Evolutionary conservation across 2,888 invertebrate species (phyloP).

Genomic region (Lottia gigantea): DNA sequence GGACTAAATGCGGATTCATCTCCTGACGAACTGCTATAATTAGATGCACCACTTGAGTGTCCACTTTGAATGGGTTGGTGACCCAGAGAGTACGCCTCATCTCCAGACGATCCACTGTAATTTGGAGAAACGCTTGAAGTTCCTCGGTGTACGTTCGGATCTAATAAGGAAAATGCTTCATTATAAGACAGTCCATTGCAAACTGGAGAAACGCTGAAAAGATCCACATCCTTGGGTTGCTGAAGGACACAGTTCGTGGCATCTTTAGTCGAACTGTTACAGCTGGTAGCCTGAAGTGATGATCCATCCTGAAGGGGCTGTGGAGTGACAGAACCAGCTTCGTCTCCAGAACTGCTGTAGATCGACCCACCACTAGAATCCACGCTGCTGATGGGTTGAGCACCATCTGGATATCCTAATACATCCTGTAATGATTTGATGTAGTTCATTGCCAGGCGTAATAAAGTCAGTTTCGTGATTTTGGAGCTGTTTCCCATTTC

Average conservation of each 20-base stretch:
- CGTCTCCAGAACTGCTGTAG: slow-evolving; percentile 5
- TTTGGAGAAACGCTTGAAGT: too few species aligned
- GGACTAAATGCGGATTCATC: background rate
- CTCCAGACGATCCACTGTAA: too few species aligned
- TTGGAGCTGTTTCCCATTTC: slow-evolving; percentile 71
- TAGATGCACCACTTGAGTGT: background rate
- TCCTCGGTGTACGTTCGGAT: too few species aligned
- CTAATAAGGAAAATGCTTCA: too few species aligned
- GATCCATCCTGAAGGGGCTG: slow-evolving; percentile 17
- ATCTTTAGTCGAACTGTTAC: slow-evolving; percentile 14
- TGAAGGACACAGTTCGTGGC: background rate
- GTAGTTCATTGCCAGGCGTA: slow-evolving; percentile 87
- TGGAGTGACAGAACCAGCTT: slow-evolving; percentile 10
- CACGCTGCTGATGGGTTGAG: background rate
- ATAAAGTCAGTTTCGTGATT: slow-evolving; percentile 87
- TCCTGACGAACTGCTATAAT: background rate
- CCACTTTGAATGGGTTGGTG: background rate
- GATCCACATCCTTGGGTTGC: too few species aligned
- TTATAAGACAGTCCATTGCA: too few species aligned
- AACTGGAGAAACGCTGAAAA: too few species aligned
- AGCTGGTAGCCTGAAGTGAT: slow-evolving; percentile 11
- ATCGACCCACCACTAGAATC: background rate
- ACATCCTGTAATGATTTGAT: slow-evolving; percentile 75
- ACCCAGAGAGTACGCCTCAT: too few species aligned
- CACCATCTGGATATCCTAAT: slow-evolving; percentile 25